phyloP scores from a whole-genome alignment of 2,113 vertebrate species.

The Myrmecobius fasciatus region DNA sequence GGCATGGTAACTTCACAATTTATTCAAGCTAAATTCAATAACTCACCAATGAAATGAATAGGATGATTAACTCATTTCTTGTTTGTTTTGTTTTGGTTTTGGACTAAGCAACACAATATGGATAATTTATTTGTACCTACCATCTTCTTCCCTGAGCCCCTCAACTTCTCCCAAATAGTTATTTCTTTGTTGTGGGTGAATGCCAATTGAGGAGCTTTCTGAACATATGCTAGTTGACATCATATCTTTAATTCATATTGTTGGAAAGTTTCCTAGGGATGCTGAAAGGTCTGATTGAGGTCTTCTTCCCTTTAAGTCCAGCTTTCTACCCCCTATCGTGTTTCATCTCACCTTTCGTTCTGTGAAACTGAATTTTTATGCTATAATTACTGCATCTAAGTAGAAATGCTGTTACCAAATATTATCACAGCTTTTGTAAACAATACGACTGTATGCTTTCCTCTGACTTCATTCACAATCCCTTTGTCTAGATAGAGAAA shows the following conservation, averaged over 20 bases:
- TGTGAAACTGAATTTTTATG: background rate
- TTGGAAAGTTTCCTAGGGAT: background rate
- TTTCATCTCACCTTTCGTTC: background rate
- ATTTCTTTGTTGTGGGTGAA: background rate
- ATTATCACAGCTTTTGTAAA: background rate
- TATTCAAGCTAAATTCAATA: background rate
- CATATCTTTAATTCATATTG: background rate
- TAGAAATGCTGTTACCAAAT: background rate
- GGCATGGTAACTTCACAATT: background rate
- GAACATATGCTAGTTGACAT: background rate
- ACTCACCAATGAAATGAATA: constrained; percentile 18
- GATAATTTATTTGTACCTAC: background rate
- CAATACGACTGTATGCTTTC: background rate
- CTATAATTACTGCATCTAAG: background rate
- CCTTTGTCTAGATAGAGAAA: background rate
- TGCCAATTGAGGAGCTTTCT: background rate
- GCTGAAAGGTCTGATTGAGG: background rate
- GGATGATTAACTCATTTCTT: background rate
- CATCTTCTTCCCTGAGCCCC: background rate
- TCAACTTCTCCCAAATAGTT: background rate
- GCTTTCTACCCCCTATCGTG: background rate
- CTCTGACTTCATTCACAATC: background rate
- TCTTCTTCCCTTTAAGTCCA: background rate
- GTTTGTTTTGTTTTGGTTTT: background rate
- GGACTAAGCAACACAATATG: background rate